Evolutionary conservation across 2,888 invertebrate genomes (phyloP), one percentile per base, ranked within the genome.

Genomic region (Poecilus cupreus): DNA sequence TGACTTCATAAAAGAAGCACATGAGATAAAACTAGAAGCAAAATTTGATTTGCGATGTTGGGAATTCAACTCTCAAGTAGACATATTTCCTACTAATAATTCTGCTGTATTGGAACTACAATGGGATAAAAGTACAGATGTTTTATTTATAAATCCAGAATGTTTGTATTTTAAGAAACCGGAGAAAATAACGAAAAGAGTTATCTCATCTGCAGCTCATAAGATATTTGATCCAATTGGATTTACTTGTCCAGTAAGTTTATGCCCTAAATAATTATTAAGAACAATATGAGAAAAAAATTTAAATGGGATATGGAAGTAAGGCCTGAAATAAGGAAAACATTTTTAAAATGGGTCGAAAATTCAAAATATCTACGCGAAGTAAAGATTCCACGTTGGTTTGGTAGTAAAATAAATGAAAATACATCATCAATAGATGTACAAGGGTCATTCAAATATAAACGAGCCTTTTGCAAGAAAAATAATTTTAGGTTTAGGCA

Each of bases 171-270:
- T 46, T 3, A 11, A n/a, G n/a, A 22, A 74, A 13, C 8, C 13
- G 10, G 46, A 57, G 60, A 18, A 43, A 75, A 49, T 64, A 54
- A 78, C 10, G 57, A 70, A 37, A 49, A 51, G 51, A 24, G 54
- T 64, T 37, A 70, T 83, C 8, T 54, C 82, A 49, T 79, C 81
- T 43, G 64, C 82, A 43, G 76, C 82, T 43, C 83, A 85, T 10
- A 72, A 82, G 8, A 49, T 84, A 18, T 84, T 83, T 78, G 84
- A 85, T 78, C 84, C 85, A 16, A 80, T 85, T 18, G 85, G 85
- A 5, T 83, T 85, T 49, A 82, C 82, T 16, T 81, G 82, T 18
- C 83, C 84, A 11, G 82, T 81, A 1, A 75, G 82, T 3, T 51
- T 85, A 2, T 43, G 43, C 2, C 83, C 84, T 2, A 85, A 85